Evolutionary conservation across 2,113 vertebrate species (phyloP), one percentile per base, ranked within the genome.

Genomic region (Lamprotornis superbus): DNA sequence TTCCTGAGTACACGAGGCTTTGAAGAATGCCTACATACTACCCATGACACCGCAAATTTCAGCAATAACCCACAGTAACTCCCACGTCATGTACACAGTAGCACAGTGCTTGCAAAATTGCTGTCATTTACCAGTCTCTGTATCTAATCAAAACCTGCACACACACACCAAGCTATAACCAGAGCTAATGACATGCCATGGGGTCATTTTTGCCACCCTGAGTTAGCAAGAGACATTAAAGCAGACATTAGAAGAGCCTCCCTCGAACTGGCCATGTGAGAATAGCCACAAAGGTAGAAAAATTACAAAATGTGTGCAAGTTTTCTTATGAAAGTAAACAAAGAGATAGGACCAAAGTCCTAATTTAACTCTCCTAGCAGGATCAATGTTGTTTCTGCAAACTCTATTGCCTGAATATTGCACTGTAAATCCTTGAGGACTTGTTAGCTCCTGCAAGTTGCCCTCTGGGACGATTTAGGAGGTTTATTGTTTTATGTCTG

Each of bases 31-130:
- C 5, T 60, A 30, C 55, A 22, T 64, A 37, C n/a, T 76, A 65
- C 59, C 31, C 12, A 8, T 83, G 83, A 94, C 75, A 83, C 63
- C 25, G 85, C 85, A 91, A 19, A 87, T 90, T 94, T 85, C 11
- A 11, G 79, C 39, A 53, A 25, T 37, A 83, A 78, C 75, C 71
- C 79, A 74, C 9, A 4, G 35, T 69, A 69, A 86, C 79, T 88
- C 76, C 90, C 71, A 90, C 35, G 0, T 40, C 76, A 28, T 8
- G 23, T 35, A 57, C 19, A 16, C 25, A 9, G 70, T 11, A 87
- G 74, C 0, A 1, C 39, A 31, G 44, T 2, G 19, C 49, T 77
- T 83, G 59, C 63, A 96, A 90, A 93, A 57, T 12, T 15, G 30
- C 42, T 60, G 67, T 40, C 4, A 5, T 86, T 83, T 77, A 61